Conservation (phyloP, 2,113 vertebrate genomes). For the Phylloscopus trochiloides region DNA sequence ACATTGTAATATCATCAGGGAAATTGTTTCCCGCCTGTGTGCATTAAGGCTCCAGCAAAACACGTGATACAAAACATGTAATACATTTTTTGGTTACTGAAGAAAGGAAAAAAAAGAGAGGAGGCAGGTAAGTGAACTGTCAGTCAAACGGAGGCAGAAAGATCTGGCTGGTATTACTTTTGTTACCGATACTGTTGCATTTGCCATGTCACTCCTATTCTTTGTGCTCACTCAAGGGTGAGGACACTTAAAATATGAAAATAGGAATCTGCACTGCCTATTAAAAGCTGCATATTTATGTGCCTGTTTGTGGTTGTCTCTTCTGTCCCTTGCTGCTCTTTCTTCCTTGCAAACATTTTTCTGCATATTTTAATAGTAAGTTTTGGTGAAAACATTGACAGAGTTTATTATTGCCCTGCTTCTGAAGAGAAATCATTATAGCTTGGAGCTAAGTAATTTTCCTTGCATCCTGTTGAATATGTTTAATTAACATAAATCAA, state of each 20-base stretch:
- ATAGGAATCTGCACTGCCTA: background rate
- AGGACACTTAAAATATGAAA: constrained; percentile 22
- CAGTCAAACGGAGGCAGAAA: background rate
- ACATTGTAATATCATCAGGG: background rate
- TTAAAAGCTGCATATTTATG: constrained; percentile 24
- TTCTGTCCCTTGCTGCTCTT: background rate
- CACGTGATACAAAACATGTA: background rate
- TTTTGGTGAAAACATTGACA: background rate
- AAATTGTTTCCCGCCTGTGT: constrained; percentile 42
- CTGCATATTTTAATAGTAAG: background rate
- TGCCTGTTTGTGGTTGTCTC: background rate
- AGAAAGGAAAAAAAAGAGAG: background rate
- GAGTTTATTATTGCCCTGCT: background rate
- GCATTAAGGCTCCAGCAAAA: background rate
- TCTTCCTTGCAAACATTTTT: background rate
- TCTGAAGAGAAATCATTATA: constrained; percentile 4
- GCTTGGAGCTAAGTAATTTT: constrained; percentile 17
- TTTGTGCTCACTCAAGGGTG: constrained; percentile 25
- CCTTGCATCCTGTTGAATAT: background rate
- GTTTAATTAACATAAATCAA: constrained; percentile 48
- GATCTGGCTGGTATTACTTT: background rate
- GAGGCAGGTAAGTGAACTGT: constrained; percentile 30
- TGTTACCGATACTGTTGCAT: background rate
- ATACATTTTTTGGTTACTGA: constrained; percentile 17
- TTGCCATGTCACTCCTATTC: background rate